Evolutionary conservation across 2,797 vertebrate species (phyloP), one percentile per base, ranked within the genome.

Genomic region (Eulemur mongoz): DNA sequence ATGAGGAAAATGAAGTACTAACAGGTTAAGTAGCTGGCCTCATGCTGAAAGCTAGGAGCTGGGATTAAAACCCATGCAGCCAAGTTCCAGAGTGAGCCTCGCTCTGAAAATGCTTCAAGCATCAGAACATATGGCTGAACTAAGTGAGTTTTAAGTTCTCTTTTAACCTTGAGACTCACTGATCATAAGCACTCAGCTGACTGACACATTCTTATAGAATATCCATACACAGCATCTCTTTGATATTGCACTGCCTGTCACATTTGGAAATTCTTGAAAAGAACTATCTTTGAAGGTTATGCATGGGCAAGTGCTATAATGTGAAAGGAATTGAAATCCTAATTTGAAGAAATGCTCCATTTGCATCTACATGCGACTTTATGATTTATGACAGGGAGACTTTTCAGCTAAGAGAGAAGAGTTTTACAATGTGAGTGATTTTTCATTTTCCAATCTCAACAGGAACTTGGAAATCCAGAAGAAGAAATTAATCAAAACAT

Each of bases 321-420:
- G 96, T 40, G 93, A 78, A 97, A 95, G 94, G 94, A 96, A 97
- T 61, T 93, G 89, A 96, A 96, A 91, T 83, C 65, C 92, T 98
- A 91, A 97, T 97, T 96, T 97, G 95, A 94, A 94, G 96, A 93
- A 95, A 90, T 90, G 94, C 70, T 75, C 70, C 89, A 85, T 97
- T 93, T 94, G 38, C 80, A 92, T 87, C 75, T 87, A 35, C 17
- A 52, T 8, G 59, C 25, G 40, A 61, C 57, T 73, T 93, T 54
- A 91, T 95, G 96, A 97, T 92, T 96, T 85, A 96, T 92, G 94
- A 93, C 61, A 90, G n/a, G 25, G 90, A 93, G 85, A 92, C 45
- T 88, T 96, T 95, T 78, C 84, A 93, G 70, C 27, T 13, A 69
- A 94, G 94, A 92, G 6, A 45, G 93, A 95, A 59, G 93, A 84